These are phyloP conservation scores for Peromyscus maniculatus DNA, from an alignment of 2,113 vertebrate genomes.

Conservation along the genomic window DNA sequence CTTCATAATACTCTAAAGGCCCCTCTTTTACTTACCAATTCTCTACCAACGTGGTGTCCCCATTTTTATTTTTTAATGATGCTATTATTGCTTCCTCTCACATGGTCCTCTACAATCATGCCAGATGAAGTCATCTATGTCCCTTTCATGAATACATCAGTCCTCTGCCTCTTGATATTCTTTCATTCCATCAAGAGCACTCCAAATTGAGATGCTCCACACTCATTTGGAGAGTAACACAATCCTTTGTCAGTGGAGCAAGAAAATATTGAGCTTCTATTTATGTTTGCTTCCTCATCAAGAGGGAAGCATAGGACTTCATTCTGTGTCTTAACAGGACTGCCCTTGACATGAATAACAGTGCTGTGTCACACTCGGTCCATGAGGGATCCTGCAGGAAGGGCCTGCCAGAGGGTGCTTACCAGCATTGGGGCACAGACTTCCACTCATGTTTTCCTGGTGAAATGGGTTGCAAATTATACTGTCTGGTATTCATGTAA, in stretches of 20 bases:
- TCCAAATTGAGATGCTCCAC: neutral
- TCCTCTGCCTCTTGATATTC: neutral
- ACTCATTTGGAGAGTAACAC: neutral
- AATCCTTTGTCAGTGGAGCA: neutral
- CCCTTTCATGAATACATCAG: neutral
- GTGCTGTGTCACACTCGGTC: neutral
- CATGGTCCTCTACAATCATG: too few relatives aligned
- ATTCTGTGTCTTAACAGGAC: neutral
- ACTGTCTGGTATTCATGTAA: neutral
- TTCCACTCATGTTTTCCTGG: neutral
- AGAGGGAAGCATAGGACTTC: neutral
- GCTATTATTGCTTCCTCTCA: neutral
- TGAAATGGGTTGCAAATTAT: neutral
- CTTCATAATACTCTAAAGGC: neutral
- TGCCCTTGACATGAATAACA: neutral
- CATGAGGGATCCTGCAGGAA: neutral
- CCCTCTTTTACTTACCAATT: neutral
- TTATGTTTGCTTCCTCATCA: conserved; percentile 12
- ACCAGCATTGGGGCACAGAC: neutral
- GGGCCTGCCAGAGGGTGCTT: neutral
- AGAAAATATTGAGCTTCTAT: neutral
- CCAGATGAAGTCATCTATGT: neutral
- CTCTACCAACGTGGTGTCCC: neutral
- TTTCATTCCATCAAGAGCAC: too few relatives aligned
- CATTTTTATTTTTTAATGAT: neutral